These are phyloP conservation scores for Scolopax rusticola DNA, from an alignment of 2,797 vertebrate species.

Conservation along the genomic window DNA sequence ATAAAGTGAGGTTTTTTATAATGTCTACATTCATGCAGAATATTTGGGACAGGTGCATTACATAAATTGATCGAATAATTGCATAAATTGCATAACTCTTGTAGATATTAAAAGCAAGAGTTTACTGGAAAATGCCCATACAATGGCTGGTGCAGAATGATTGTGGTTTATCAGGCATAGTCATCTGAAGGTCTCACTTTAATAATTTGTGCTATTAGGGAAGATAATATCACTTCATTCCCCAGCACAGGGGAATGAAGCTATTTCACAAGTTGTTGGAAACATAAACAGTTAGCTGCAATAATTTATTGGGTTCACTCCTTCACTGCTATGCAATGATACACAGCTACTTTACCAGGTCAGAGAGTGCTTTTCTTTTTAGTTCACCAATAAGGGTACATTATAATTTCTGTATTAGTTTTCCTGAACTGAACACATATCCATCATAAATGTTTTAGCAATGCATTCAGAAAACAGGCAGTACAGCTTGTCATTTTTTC, in stretches of 20 bases:
- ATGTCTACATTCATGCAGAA: neutral
- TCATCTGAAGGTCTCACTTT: neutral
- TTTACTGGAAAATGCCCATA: neutral
- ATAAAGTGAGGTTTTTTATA: neutral
- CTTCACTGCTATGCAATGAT: neutral
- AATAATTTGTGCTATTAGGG: neutral
- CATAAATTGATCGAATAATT: neutral
- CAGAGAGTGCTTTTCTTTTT: neutral
- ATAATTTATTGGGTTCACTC: neutral
- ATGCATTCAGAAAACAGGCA: neutral
- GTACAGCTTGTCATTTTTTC: neutral
- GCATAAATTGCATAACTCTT: neutral
- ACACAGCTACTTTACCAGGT: neutral
- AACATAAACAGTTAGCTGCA: neutral
- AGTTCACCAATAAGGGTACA: neutral
- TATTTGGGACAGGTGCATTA: neutral
- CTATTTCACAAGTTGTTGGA: slow-evolving; percentile 15
- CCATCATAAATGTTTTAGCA: neutral
- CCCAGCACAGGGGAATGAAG: neutral
- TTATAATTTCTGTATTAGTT: slow-evolving; percentile 14
- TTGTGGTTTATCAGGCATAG: neutral
- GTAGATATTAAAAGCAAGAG: neutral
- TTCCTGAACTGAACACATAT: neutral
- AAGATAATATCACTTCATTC: slow-evolving; percentile 22
- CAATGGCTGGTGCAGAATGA: neutral